Percentiles rank a stretch among this genome's conserved stretches.
These are phyloP conservation scores for Amblyjoppa proteus DNA, from an alignment of 2,888 invertebrate genomes.

Conservation along the genomic window DNA sequence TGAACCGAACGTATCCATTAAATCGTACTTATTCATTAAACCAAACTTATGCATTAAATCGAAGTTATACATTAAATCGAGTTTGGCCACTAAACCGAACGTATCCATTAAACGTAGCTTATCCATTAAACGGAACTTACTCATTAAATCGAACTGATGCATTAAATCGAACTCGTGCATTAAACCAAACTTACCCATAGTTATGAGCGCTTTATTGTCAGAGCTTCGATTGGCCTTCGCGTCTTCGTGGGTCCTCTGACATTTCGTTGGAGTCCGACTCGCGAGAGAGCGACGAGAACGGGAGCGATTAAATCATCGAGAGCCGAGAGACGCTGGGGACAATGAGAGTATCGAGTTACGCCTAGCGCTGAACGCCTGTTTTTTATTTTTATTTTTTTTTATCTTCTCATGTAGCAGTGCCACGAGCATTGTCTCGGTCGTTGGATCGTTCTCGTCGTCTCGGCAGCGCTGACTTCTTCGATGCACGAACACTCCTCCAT, in stretches of 20 bases:
- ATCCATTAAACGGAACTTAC: too few species aligned
- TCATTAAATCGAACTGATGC: too few species aligned
- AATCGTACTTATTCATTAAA: too few species aligned
- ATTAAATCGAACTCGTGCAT: not conserved
- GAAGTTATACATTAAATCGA: too few species aligned
- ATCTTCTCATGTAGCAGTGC: slow-evolving; percentile 4
- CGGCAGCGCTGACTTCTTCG: not conserved
- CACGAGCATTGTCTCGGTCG: slow-evolving; percentile 13
- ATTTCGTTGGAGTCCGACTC: slow-evolving; percentile 34
- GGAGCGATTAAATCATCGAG: not conserved
- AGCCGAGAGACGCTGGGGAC: not conserved
- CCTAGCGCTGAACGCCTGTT: slow-evolving; percentile 5
- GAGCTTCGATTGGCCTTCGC: slow-evolving; percentile 38
- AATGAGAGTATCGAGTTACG: slow-evolving; percentile 22
- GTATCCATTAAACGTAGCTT: too few species aligned
- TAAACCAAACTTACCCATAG: slow-evolving; percentile 63
- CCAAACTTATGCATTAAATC: too few species aligned
- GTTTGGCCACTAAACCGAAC: too few species aligned
- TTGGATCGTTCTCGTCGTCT: slow-evolving; percentile 15
- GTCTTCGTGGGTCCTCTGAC: slow-evolving; percentile 20
- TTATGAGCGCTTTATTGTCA: slow-evolving; percentile 57
- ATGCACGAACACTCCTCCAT: slow-evolving; percentile 28
- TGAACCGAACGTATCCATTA: too few species aligned
- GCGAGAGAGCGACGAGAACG: not conserved
- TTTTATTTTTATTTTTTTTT: not conserved